These are phyloP conservation scores for Leptopterna dolabrata DNA, from an alignment of 2,888 invertebrate genomes.

Conservation along the genomic window DNA sequence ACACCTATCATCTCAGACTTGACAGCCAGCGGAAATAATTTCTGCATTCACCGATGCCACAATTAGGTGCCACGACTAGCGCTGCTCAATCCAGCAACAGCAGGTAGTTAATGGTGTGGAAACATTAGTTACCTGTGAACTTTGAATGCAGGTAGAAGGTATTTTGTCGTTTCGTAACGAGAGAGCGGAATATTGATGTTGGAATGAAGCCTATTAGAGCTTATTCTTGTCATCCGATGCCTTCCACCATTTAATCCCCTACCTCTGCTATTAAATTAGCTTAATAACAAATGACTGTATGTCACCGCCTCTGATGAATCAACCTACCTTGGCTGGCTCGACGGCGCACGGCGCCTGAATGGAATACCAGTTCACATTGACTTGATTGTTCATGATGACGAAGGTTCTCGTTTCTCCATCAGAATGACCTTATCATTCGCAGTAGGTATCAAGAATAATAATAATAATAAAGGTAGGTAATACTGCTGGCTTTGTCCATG, in stretches of 20 bases:
- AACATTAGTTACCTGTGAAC: not conserved
- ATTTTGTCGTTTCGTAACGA: not conserved
- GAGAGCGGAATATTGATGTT: slow-evolving; percentile 34
- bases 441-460: too few species aligned
- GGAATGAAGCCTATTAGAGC: slow-evolving; percentile 37
- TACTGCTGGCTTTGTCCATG: too few species aligned
- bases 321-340: not conserved
- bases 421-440: not conserved
- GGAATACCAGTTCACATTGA: not conserved
- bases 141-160: slow-evolving; percentile 5
- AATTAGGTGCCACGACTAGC: too few species aligned
- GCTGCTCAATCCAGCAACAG: too few species aligned
- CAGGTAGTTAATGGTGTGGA: not conserved
- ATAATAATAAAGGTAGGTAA: too few species aligned
- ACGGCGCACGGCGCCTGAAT: not conserved
- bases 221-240: slow-evolving; percentile 39
- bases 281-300: slow-evolving; percentile 43
- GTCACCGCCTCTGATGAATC: slow-evolving; percentile 39
- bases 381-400: not conserved
- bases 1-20: too few species aligned
- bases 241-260: slow-evolving; percentile 34
- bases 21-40: too few species aligned
- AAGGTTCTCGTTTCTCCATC: not conserved
- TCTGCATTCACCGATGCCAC: too few species aligned
- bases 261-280: slow-evolving; percentile 51